phyloP scores from a whole-genome alignment of 2,113 vertebrate genomes.

The Myiopsitta monachus region DNA sequence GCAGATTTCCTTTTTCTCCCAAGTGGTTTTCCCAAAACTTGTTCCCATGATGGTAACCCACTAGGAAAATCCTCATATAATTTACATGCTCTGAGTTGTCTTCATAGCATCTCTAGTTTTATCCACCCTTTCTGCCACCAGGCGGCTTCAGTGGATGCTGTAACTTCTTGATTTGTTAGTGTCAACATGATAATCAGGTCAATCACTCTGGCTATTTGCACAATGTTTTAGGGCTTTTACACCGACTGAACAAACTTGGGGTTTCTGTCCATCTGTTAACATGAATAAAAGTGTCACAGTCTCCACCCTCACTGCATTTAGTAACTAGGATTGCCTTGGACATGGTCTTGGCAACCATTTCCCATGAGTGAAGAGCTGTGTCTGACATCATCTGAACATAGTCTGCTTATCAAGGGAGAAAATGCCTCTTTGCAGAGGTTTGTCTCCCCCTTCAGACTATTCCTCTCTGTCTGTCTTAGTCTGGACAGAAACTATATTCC shows the following conservation, averaged over 20 bases:
- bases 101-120: not conserved
- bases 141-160: not conserved
- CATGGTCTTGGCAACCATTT: not conserved
- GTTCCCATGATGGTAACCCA: not conserved
- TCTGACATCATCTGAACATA: not conserved
- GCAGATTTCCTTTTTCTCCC: not conserved
- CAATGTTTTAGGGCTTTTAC: not conserved
- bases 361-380: not conserved
- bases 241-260: not conserved
- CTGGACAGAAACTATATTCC: not conserved
- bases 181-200: not conserved
- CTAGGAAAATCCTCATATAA: not conserved
- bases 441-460: not conserved
- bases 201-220: not conserved
- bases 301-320: not conserved
- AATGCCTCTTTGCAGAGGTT: not conserved
- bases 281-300: not conserved
- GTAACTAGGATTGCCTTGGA: not conserved
- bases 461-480: not conserved
- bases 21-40: not conserved
- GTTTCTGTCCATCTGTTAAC: not conserved
- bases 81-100: not conserved
- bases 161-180: not conserved
- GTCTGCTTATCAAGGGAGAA: not conserved
- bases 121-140: not conserved